Evolutionary conservation across 2,888 invertebrate species (phyloP).

Genomic region (Lissocephala sabroskyi): DNA sequence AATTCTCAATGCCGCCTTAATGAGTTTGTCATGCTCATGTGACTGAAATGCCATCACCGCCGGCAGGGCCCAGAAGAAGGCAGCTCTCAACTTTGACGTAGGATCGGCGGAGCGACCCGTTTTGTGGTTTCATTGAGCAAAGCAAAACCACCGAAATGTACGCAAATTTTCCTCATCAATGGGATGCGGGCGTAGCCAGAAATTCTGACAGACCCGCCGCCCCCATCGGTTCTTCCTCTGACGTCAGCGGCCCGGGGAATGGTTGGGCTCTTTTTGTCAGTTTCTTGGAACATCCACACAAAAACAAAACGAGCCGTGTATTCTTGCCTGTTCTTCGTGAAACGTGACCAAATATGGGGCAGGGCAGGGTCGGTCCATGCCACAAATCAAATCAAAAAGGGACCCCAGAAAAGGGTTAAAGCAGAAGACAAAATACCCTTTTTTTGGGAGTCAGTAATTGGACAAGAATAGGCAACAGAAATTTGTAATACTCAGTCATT

Average conservation of each 20-base stretch:
- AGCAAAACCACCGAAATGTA: no score
- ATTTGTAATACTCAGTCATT: no score
- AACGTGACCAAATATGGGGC: constrained; percentile 56
- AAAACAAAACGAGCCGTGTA: not conserved
- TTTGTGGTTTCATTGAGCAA: constrained; percentile 41
- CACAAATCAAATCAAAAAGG: not conserved
- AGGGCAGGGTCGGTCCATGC: constrained; percentile 8
- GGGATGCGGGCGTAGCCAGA: not conserved
- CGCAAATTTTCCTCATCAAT: constrained; percentile 14
- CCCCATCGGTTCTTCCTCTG: constrained; percentile 22
- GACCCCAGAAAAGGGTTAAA: no score
- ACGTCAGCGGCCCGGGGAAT: constrained; percentile 32
- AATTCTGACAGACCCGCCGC: constrained; percentile 32
- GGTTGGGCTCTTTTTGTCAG: no score
- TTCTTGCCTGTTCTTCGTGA: constrained; percentile 18
- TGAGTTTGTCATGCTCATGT: constrained; percentile 56
- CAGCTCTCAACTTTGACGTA: no score
- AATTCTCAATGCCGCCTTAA: constrained; percentile 19
- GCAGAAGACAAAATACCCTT: no score
- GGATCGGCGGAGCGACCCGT: no score
- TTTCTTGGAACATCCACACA: constrained; percentile 28
- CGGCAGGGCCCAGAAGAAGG: no score
- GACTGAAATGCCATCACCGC: constrained; percentile 37
- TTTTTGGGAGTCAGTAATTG: no score
- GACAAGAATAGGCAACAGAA: not conserved